phyloP scores from a whole-genome alignment of 2,888 invertebrate species.

The Poecilus cupreus region DNA sequence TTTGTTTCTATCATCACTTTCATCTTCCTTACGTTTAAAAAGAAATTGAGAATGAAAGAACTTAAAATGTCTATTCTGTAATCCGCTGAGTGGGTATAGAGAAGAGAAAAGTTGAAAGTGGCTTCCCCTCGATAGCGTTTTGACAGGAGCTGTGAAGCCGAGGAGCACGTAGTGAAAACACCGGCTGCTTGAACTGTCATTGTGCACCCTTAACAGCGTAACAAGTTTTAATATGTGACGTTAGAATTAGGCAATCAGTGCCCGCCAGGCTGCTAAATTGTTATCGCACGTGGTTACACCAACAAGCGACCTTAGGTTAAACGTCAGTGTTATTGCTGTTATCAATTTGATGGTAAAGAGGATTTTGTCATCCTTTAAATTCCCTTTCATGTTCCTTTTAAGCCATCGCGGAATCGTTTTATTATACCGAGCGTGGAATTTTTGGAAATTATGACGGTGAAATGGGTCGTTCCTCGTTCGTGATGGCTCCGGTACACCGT shows the following conservation, averaged over 20 bases:
- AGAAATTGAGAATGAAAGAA: too few relatives aligned
- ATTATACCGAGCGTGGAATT: constrained; percentile 33
- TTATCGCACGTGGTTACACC: constrained; percentile 15
- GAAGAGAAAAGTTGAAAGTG: too few relatives aligned
- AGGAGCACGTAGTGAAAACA: too few relatives aligned
- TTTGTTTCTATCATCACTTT: too few relatives aligned
- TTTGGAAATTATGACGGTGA: constrained; percentile 32
- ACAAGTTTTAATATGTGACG: constrained; percentile 51
- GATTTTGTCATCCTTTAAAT: constrained; percentile 51
- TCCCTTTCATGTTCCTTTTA: constrained; percentile 23
- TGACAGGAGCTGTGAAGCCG: too few relatives aligned
- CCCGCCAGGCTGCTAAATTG: constrained; percentile 23
- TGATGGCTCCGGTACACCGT: background rate
- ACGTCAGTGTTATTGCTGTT: constrained; percentile 44
- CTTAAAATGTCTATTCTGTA: too few relatives aligned
- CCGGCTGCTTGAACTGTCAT: constrained; percentile 1
- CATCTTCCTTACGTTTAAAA: too few relatives aligned
- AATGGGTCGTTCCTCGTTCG: constrained; percentile 5
- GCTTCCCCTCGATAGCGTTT: too few relatives aligned
- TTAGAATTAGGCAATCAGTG: constrained; percentile 45
- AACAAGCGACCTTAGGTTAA: constrained; percentile 38
- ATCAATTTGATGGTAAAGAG: constrained; percentile 55
- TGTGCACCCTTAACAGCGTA: constrained; percentile 19
- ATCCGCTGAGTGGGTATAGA: too few relatives aligned
- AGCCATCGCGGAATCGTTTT: constrained; percentile 47